Base-by-base conservation (phyloP, 2,888 invertebrate species). In the Nomada fabriciana region DNA sequence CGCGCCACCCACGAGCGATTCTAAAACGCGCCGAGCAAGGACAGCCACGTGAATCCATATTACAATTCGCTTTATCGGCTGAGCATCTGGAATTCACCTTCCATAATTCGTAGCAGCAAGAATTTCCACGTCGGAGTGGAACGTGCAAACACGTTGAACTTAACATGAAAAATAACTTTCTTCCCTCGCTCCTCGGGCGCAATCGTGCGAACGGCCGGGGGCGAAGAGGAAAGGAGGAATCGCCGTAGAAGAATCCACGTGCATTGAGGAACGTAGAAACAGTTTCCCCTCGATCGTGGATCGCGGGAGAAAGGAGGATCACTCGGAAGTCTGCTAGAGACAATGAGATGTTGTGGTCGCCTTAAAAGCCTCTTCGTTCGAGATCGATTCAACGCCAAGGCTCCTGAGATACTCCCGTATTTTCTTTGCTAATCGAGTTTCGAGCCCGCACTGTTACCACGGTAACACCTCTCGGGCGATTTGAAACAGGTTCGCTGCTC, bases 341-440 rank as follows among this genome's bases (percentile, higher is more conserved):
- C 89, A 88, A 88, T 84, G 86, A 86, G 86, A 83, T 83, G 84
- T 84, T 88, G 89, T 83, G 88, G 86, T 86, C 82, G 86, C 85
- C 89, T 90, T 91, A 90, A 91, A 91, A 91, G 91, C 91, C 86
- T 88, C 88, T 82, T 88, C 80, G 75, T 84, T 79, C 83, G 88
- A 86, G 90, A 92, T 92, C 91, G 91, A 89, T 90, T 86, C 82
- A 67, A 84, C 82, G 82, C 65, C 79, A 25, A 43, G 63, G 52
- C 67, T 77, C 79, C 82, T 71, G 74, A 83, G 88, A 88, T 86
- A 80, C 84, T 87, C 87, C 84, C 74, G 88, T 91, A 87, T 92
- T 92, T 91, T 92, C 91, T 86, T 91, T 92, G 90, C 91, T 92
- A 92, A 92, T 92, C 91, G 91, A 91, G 89, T 92, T 91, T 88